Percentiles rank a stretch among this genome's conserved stretches.
phyloP scores from a whole-genome alignment of 2,113 vertebrate species.

The Ornithorhynchus anatinus region DNA sequence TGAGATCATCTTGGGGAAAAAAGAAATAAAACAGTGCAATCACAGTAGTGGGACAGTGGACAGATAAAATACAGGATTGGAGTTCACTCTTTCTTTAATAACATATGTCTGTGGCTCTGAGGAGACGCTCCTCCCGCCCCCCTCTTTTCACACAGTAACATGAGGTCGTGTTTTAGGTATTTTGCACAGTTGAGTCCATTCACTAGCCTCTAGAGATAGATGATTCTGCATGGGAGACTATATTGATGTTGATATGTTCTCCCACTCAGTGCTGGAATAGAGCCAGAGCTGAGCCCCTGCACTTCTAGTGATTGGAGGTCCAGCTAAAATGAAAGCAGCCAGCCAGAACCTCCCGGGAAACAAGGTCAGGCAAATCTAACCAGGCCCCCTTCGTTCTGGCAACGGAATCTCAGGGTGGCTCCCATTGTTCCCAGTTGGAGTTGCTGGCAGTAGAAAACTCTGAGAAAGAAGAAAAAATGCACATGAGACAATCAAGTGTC shows the following conservation, averaged over 20 bases:
- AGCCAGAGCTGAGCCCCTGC: neutral
- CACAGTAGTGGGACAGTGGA: neutral
- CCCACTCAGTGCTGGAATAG: neutral
- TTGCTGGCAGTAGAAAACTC: neutral
- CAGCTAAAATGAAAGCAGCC: neutral
- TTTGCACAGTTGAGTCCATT: neutral
- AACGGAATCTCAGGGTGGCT: neutral
- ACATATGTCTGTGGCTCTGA: neutral
- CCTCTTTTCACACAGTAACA: neutral
- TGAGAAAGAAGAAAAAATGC: neutral
- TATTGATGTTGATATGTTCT: neutral
- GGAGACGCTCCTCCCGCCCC: neutral
- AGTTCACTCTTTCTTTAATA: neutral
- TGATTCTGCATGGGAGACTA: neutral
- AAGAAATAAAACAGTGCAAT: too few species aligned
- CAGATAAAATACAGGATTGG: neutral
- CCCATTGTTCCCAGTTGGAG: neutral
- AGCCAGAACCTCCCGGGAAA: neutral
- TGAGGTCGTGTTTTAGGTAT: neutral
- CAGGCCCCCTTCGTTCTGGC: neutral
- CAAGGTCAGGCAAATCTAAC: neutral
- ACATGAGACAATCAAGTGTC: neutral
- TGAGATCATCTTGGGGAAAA: constrained; percentile 14
- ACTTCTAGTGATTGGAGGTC: neutral
- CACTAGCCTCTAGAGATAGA: neutral